A percentile compares a stretch with the other conserved stretches of the same genome.
Conservation (phyloP, 53 echinoderm and acorn worm species). For the Holothuria leucospilota region DNA sequence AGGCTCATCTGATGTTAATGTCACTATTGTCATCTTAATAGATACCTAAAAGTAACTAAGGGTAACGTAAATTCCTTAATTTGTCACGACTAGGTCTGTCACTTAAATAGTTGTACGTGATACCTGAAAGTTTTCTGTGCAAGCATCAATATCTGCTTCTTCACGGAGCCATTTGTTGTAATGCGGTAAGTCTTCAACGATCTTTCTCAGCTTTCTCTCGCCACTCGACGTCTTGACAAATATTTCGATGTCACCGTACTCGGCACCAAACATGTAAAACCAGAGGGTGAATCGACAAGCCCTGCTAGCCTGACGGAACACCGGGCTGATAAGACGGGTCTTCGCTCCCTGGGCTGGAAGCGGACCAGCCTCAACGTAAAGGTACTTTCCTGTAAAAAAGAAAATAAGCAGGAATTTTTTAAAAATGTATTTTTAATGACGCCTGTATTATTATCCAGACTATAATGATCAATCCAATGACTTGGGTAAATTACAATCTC, state of each 20-base stretch:
- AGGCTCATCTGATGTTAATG: too few species aligned
- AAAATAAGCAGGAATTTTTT: too few species aligned
- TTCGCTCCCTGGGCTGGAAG: conserved; percentile 5
- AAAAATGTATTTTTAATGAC: too few species aligned
- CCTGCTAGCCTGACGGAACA: conserved; percentile 26
- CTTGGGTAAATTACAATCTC: too few species aligned
- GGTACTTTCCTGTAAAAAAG: conserved; percentile 18
- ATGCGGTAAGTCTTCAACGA: conserved; percentile 56
- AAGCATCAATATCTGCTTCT: conserved; percentile 63
- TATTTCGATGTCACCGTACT: conserved; percentile 70
- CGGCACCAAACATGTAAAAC: conserved; percentile 53
- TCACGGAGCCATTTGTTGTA: conserved; percentile 79
- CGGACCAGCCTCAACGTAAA: conserved; percentile 38
- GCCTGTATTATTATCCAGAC: too few species aligned
- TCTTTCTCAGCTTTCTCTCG: conserved; percentile 63
- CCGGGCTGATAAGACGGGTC: conserved; percentile 40
- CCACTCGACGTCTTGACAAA: conserved; percentile 32
- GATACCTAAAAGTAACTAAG: too few species aligned
- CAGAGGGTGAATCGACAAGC: conserved; percentile 40
- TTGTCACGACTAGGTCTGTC: too few species aligned
- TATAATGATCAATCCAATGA: too few species aligned
- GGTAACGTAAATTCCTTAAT: too few species aligned
- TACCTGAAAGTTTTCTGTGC: conserved; percentile 83
- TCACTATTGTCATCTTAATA: too few species aligned
- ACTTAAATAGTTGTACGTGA: background rate